Percentiles rank a stretch among this genome's conserved stretches.
phyloP scores from a whole-genome alignment of 2,888 invertebrate genomes.

The Hemistola chrysoprasaria region DNA sequence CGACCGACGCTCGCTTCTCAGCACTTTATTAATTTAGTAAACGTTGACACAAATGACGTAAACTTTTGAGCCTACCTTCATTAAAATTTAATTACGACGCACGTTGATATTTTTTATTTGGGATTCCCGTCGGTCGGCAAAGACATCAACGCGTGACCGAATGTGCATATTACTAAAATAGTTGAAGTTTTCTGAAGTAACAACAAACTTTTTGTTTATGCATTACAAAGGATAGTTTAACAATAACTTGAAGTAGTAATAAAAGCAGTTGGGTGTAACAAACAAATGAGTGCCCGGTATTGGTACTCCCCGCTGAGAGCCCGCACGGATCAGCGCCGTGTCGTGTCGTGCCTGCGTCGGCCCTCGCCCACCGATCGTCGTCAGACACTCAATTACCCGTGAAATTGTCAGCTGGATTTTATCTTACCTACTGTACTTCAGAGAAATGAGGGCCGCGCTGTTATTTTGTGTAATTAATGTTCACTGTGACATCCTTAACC shows the following conservation, averaged over 20 bases:
- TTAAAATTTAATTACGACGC: conserved; percentile 9
- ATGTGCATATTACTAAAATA: conserved; percentile 13
- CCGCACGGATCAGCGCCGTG: conserved; percentile 32
- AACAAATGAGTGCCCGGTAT: conserved; percentile 44
- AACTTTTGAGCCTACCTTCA: conserved; percentile 15
- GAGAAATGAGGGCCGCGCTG: conserved; percentile 11
- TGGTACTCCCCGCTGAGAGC: conserved; percentile 37
- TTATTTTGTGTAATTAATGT: conserved; percentile 6
- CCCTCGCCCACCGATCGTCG: conserved; percentile 47
- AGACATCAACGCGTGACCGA: conserved; percentile 25
- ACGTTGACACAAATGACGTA: neutral
- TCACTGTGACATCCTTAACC: neutral
- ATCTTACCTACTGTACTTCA: conserved; percentile 24
- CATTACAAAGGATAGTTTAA: conserved; percentile 33
- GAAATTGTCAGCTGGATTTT: conserved; percentile 53
- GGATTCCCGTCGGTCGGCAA: conserved; percentile 13
- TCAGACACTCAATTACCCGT: conserved; percentile 70
- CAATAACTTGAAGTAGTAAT: conserved; percentile 38
- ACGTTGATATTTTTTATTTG: conserved; percentile 33
- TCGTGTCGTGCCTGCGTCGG: no score
- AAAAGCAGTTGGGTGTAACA: conserved; percentile 47
- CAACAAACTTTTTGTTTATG: conserved; percentile 25
- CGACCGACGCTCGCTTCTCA: conserved; percentile 5
- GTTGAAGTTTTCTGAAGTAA: conserved; percentile 20
- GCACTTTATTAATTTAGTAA: conserved; percentile 3